Evolutionary conservation across 2,888 invertebrate species (phyloP).

Genomic region (Temnothorax unifasciatus): DNA sequence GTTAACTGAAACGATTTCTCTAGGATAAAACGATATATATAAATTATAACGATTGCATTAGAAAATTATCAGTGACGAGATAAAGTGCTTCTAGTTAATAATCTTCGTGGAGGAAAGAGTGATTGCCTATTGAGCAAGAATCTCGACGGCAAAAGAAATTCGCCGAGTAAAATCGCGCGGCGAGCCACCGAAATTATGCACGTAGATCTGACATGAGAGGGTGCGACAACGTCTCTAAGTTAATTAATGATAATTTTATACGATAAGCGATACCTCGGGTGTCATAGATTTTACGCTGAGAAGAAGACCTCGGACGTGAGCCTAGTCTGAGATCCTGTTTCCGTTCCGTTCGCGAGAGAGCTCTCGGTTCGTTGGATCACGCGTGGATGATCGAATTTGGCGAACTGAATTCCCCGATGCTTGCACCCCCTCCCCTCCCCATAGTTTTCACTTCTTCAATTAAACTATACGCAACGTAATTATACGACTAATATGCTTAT

Average conservation of each 20-base stretch:
- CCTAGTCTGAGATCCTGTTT: slow-evolving; percentile 82
- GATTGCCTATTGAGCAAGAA: background rate
- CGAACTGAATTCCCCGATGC: background rate
- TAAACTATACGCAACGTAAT: background rate
- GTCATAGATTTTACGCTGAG: slow-evolving; percentile 59
- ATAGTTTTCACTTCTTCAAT: background rate
- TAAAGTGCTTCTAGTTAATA: background rate
- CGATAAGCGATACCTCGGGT: slow-evolving; percentile 49
- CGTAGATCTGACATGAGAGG: slow-evolving; percentile 53
- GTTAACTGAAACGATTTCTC: background rate
- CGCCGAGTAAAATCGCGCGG: slow-evolving; percentile 13
- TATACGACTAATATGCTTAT: background rate
- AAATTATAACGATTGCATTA: background rate
- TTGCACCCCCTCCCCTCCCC: background rate
- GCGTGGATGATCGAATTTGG: slow-evolving; percentile 6
- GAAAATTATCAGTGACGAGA: background rate
- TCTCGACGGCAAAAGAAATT: background rate
- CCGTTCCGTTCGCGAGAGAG: slow-evolving; percentile 72
- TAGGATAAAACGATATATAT: background rate
- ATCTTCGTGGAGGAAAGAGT: background rate
- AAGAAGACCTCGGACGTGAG: slow-evolving; percentile 79
- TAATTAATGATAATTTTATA: slow-evolving; percentile 65
- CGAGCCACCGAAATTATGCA: slow-evolving; percentile 28
- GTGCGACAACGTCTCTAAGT: slow-evolving; percentile 54
- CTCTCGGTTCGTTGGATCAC: slow-evolving; percentile 62